Conservation (phyloP, 1,140 invertebrate genomes). For the Bombus balteatus region DNA sequence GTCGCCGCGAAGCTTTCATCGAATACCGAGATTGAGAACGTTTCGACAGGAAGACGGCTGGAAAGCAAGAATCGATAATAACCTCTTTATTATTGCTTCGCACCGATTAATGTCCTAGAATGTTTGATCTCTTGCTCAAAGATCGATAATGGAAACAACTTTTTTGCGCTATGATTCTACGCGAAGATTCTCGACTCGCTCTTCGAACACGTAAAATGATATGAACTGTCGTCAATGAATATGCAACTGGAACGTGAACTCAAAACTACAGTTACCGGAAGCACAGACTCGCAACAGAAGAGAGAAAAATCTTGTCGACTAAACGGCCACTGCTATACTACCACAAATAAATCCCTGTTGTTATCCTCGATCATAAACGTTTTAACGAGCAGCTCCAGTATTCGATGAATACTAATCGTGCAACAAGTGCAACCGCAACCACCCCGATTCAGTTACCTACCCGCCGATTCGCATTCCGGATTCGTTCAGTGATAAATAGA, state of each 20-base stretch:
- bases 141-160: neutral
- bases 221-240: too few relatives aligned
- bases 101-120: slow-evolving; percentile 45
- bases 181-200: neutral
- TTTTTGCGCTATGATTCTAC: accelerated
- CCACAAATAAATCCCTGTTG: neutral
- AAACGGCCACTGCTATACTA: too few relatives aligned
- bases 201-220: too few relatives aligned
- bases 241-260: too few relatives aligned
- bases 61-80: slow-evolving; percentile 39
- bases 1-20: slow-evolving; percentile 57
- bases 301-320: too few relatives aligned
- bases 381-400: neutral
- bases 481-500: slow-evolving; percentile 6
- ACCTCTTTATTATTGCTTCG: slow-evolving; percentile 55
- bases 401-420: slow-evolving; percentile 2
- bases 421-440: slow-evolving; percentile 14
- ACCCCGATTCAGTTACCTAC: neutral
- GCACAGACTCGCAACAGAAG: too few relatives aligned
- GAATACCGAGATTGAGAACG: slow-evolving; percentile 24
- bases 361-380: neutral
- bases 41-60: neutral
- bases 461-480: neutral
- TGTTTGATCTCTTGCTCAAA: neutral
- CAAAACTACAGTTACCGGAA: too few relatives aligned